phyloP scores from a whole-genome alignment of 2,888 invertebrate species.

The Dromius quadrimaculatus region DNA sequence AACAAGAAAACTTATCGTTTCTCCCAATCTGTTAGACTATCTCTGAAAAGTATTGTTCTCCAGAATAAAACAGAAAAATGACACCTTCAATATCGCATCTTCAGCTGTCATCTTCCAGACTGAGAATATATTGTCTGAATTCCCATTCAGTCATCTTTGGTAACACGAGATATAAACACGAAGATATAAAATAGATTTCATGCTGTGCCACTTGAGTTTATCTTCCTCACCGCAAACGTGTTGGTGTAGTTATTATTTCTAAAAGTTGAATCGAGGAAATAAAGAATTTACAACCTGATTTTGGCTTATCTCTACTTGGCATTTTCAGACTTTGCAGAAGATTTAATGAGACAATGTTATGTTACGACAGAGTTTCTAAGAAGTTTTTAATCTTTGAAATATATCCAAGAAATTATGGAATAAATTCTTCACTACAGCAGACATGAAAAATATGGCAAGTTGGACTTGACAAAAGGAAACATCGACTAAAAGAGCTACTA shows the following conservation, averaged over 20 bases:
- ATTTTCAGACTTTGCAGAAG: not conserved
- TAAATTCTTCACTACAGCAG: too few relatives aligned
- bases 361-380: not conserved
- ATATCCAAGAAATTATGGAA: too few relatives aligned
- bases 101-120: slow-evolving; percentile 9
- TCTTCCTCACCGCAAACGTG: slow-evolving; percentile 10
- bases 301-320: slow-evolving; percentile 7
- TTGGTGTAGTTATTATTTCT: slow-evolving; percentile 21
- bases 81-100: slow-evolving; percentile 1
- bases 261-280: slow-evolving; percentile 13
- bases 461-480: too few relatives aligned
- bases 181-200: slow-evolving; percentile 24
- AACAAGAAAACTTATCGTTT: too few relatives aligned
- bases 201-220: slow-evolving; percentile 10
- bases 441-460: not conserved
- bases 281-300: slow-evolving; percentile 36
- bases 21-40: too few relatives aligned
- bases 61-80: not conserved
- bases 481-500: too few relatives aligned
- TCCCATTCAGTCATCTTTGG: slow-evolving; percentile 6
- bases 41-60: slow-evolving; percentile 24
- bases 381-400: not conserved
- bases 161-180: slow-evolving; percentile 28
- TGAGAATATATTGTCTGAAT: slow-evolving; percentile 30
- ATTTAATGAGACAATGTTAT: not conserved